Evolutionary conservation across 37 sponge, comb jelly and placozoan genomes (phyloP), one percentile per base, ranked within the genome.

Genomic region (Mnemiopsis leidyi): DNA sequence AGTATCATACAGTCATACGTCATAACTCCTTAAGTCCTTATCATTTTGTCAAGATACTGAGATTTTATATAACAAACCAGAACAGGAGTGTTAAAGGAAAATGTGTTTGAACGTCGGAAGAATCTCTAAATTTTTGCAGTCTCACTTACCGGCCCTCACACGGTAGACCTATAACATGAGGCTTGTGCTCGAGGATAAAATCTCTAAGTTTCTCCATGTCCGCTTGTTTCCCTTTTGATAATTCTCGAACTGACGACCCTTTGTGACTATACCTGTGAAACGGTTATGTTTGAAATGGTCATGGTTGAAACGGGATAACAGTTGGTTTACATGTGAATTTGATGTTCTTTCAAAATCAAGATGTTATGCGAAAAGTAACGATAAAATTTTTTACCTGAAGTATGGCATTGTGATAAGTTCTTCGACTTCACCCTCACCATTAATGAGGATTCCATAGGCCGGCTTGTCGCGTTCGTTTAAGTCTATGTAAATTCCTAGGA

Each of bases 201-300:
- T 82, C 68, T 76, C 94, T 95, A 40, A 97, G 39, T 2, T 34
- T 93, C 82, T 93, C 82, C 77, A 95, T 38, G 38, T 97, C 97
- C 0, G 33, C 90, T 0, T 39, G 23, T 21, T 85, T 85, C 3
- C 90, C 90, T 85, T 85, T 85, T 13, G 29, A 7, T 28, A 38
- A 39, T 29, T 85, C 90, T n/a, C 30, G 40, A 39, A 29, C 5
- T 5, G 9, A 18, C 1, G 32, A 1, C 0, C 79, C 79, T 77
- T 20, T 28, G 36, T 32, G 26, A 32, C 79, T 77, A 36, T 77
- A 77, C 35, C 79, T 77, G 36, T 34, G 9, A 13, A 5, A 48
- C 61, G 61, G 13, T 48, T 18, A 18, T 18, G 13, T 18, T 48
- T 48, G 5, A 48, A 48, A 48, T 48, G 9, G 61, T 48, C 9